A percentile compares a stretch with the other conserved stretches of the same genome.
Conservation (phyloP, 2,113 vertebrate species). For the Mustela nigripes region DNA sequence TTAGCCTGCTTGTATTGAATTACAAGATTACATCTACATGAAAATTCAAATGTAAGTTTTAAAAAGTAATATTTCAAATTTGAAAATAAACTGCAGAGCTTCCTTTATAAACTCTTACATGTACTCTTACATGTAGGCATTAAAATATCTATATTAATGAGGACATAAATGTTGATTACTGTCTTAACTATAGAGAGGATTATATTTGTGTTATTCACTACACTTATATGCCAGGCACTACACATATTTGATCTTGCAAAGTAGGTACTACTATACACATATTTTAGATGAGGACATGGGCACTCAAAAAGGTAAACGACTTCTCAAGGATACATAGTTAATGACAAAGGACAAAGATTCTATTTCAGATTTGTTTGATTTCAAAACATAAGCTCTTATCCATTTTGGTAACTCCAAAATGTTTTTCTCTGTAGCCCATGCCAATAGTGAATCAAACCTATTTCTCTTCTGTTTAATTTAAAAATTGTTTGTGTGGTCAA, state of each 20-base stretch:
- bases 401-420: conserved; percentile 6
- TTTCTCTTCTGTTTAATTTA: conserved; percentile 53
- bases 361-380: conserved; percentile 31
- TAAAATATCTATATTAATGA: neutral
- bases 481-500: neutral
- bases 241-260: conserved; percentile 44
- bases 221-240: neutral
- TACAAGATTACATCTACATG: conserved; percentile 11
- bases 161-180: conserved; percentile 25
- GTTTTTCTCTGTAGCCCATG: conserved; percentile 7
- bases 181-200: conserved; percentile 33
- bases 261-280: neutral
- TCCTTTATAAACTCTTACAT: neutral
- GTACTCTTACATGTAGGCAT: neutral
- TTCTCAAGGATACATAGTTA: neutral
- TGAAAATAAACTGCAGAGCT: conserved; percentile 39
- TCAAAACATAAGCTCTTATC: neutral
- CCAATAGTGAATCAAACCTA: conserved; percentile 1
- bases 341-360: neutral
- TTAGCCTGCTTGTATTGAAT: neutral
- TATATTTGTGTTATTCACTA: conserved; percentile 29
- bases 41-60: conserved; percentile 24
- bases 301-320: neutral
- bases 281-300: conserved; percentile 37
- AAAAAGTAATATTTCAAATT: conserved; percentile 51